Base-by-base conservation (phyloP, 1,140 invertebrate genomes). In the Holotrichia oblita region DNA sequence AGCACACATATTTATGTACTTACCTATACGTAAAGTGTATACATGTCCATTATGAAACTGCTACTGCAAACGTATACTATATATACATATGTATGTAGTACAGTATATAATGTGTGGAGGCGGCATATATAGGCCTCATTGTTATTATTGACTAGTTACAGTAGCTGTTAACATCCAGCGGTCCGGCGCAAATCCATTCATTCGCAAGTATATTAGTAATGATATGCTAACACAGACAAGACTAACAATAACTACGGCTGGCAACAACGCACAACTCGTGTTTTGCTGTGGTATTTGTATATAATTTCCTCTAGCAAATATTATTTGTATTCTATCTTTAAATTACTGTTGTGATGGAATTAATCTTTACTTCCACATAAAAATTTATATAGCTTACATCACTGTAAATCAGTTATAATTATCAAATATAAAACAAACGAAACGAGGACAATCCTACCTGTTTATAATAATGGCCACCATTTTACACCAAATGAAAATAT, bases 151-250 rank as follows among this genome's bases (percentile, higher is more conserved):
- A 55, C 48, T 55, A 14, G 48, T 55, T 17, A 55, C 14, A 17
- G n/a, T 55, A 17, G 14, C 48, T 6, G 48, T 55, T 55, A 17
- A 17, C 48, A 6, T 55, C 48, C 48, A 17, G n/a, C 48, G 6
- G 6, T 3, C 14, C 17, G 14, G 6, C 14, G 17, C 48, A 17
- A 17, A 55, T 55, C 48, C 2, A 55, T 55, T 55, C 48, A n/a
- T 55, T 55, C 48, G 48, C 48, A 55, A 55, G 17, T 55, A 55
- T 55, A 55, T 55, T 55, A 55, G 48, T 17, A n/a, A n/a, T 55
- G 48, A 55, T 12, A 55, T 55, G 10, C 48, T 55, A 55, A 14
- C 48, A 6, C 6, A 17, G 17, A 55, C 48, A 17, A 14, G 14
- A 55, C 48, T 17, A 7, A 55, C 14, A 55, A n/a, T n/a, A n/a